phyloP scores from a whole-genome alignment of 2,113 vertebrate species.

The Hyperoodon ampullatus region DNA sequence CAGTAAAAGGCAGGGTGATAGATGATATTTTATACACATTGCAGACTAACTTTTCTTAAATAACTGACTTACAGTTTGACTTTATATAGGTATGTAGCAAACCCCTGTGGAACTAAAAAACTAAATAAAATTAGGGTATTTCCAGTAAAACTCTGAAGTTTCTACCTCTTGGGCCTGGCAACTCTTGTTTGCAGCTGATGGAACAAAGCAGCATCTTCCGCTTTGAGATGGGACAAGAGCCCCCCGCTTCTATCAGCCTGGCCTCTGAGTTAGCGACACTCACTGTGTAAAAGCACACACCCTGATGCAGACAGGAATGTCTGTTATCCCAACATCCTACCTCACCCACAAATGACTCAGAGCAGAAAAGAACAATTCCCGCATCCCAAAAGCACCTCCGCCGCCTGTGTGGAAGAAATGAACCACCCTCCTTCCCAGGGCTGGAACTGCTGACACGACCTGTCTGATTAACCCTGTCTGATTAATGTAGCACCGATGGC shows the following conservation, averaged over 20 bases:
- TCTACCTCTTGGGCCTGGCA: not conserved
- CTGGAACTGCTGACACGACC: no score
- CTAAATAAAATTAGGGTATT: not conserved
- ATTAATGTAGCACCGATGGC: accelerated
- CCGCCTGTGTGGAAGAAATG: not conserved
- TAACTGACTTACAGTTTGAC: not conserved
- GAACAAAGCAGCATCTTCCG: accelerated
- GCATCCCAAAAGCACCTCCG: not conserved
- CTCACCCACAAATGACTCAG: not conserved
- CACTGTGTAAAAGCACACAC: no score
- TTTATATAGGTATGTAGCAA: not conserved
- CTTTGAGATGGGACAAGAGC: accelerated
- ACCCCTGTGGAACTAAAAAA: accelerated
- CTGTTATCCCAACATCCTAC: not conserved
- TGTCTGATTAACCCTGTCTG: no score
- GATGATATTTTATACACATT: not conserved
- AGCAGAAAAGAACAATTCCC: not conserved
- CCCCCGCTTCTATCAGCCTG: not conserved
- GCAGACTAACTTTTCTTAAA: not conserved
- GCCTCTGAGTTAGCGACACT: no score
- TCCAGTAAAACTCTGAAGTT: not conserved
- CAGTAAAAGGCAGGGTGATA: not conserved
- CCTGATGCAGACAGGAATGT: no score
- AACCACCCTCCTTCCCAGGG: not conserved
- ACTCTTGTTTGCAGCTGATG: no score